Evolutionary conservation across 2,797 vertebrate genomes (phyloP).

Genomic region (Arnoldichthys spilopterus): DNA sequence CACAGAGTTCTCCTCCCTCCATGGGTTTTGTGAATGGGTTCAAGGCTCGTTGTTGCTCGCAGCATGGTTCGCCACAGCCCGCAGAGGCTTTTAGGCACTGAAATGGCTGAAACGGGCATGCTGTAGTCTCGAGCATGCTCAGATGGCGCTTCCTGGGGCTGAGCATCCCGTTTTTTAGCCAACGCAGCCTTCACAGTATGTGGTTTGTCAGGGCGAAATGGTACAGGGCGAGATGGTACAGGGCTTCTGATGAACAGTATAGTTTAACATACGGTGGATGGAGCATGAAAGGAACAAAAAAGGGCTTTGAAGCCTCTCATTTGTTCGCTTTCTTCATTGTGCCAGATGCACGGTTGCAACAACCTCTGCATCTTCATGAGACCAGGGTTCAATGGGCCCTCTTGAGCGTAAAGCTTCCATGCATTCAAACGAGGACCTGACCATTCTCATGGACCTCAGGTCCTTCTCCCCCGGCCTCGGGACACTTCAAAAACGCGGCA

Average conservation of each 20-base stretch:
- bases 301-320: background rate
- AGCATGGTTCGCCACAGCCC: constrained; percentile 65
- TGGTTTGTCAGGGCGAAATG: background rate
- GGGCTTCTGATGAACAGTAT: background rate
- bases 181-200: background rate
- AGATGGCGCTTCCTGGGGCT: constrained; percentile 3
- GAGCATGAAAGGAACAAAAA: constrained; percentile 12
- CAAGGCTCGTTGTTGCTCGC: constrained; percentile 26
- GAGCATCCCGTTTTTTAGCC: background rate
- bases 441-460: constrained; percentile 53
- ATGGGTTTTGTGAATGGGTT: constrained; percentile 31
- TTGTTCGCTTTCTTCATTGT: constrained; percentile 21
- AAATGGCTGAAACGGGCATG: constrained; percentile 10
- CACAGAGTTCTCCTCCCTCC: constrained; percentile 30
- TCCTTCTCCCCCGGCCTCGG: constrained; percentile 36
- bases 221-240: background rate
- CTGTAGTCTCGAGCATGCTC: background rate
- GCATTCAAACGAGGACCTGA: constrained; percentile 16
- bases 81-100: constrained; percentile 26
- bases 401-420: constrained; percentile 49
- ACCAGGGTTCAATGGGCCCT: constrained; percentile 13
- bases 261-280: background rate
- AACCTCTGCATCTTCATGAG: constrained; percentile 19
- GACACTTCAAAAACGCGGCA: constrained; percentile 47
- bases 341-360: constrained; percentile 2